phyloP scores from a whole-genome alignment of 2,888 invertebrate genomes.

The Caenorhabditis imperialis region DNA sequence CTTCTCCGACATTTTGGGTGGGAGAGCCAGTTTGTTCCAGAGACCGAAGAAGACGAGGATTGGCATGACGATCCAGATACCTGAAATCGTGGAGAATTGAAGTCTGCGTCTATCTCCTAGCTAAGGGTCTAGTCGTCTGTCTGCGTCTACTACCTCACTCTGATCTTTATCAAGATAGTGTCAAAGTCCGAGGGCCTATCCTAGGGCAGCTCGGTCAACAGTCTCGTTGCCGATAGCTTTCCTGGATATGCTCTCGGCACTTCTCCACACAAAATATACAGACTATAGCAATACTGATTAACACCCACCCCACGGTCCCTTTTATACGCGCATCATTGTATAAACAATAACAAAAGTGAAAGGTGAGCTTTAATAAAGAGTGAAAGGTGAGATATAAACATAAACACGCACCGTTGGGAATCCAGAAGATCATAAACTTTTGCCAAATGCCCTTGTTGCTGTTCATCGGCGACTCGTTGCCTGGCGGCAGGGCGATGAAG shows the following conservation, averaged over 20 bases:
- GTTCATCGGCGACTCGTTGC: conserved; percentile 31
- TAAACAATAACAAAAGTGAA: too few relatives aligned
- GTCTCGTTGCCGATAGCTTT: conserved; percentile 32
- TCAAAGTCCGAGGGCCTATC: conserved; percentile 34
- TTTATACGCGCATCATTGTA: too few relatives aligned
- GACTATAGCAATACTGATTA: too few relatives aligned
- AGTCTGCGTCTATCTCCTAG: too few relatives aligned
- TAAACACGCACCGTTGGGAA: conserved; percentile 50
- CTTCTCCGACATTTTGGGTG: conserved; percentile 38
- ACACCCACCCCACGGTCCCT: too few relatives aligned
- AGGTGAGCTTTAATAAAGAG: too few relatives aligned
- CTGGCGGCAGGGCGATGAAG: conserved; percentile 62
- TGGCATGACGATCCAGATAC: conserved; percentile 48
- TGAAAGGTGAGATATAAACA: conserved; percentile 11
- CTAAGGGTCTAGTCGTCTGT: too few relatives aligned
- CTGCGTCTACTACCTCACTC: too few relatives aligned
- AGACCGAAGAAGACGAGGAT: conserved; percentile 32
- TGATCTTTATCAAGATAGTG: too few relatives aligned
- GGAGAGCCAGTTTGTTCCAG: conserved; percentile 52
- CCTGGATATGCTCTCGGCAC: conserved; percentile 34
- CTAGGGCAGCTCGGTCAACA: conserved; percentile 50
- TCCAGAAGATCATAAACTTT: conserved; percentile 52
- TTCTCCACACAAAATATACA: neutral
- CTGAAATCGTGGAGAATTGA: conserved; percentile 2
- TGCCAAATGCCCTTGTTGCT: conserved; percentile 36